phyloP scores from a whole-genome alignment of 2,888 invertebrate species.

The Coremacera marginata region DNA sequence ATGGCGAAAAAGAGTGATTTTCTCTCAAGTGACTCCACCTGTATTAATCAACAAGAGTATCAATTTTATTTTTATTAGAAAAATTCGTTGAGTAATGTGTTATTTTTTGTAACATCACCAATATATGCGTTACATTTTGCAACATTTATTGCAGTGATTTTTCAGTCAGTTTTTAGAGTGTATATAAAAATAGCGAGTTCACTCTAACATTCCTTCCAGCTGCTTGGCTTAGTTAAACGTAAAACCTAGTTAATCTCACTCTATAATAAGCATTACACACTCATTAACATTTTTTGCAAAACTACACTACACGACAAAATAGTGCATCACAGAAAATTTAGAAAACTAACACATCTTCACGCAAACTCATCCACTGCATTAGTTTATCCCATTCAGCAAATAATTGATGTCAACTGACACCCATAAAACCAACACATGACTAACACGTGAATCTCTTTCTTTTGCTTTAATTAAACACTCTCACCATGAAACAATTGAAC shows the following conservation, averaged over 20 bases:
- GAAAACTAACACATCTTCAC: not conserved
- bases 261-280: not conserved
- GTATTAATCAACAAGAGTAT: too few species aligned
- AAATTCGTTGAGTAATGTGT: too few species aligned
- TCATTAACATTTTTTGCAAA: slow-evolving; percentile 11
- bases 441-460: slow-evolving; percentile 40
- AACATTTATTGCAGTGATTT: too few species aligned
- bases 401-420: slow-evolving; percentile 15
- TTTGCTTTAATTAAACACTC: slow-evolving; percentile 29
- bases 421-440: not conserved
- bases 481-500: slow-evolving; percentile 43
- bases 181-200: too few species aligned
- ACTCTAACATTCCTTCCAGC: too few species aligned
- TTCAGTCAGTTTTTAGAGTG: too few species aligned
- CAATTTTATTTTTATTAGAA: too few species aligned
- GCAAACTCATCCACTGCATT: not conserved
- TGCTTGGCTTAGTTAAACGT: not conserved
- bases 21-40: too few species aligned
- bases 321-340: not conserved
- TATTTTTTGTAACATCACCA: too few species aligned
- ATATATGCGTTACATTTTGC: too few species aligned
- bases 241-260: not conserved
- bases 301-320: not conserved
- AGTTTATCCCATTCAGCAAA: not conserved
- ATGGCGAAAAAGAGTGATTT: too few species aligned